Evolutionary conservation across 2,797 vertebrate species (phyloP).

Genomic region (Odontamblyopus rebecca): DNA sequence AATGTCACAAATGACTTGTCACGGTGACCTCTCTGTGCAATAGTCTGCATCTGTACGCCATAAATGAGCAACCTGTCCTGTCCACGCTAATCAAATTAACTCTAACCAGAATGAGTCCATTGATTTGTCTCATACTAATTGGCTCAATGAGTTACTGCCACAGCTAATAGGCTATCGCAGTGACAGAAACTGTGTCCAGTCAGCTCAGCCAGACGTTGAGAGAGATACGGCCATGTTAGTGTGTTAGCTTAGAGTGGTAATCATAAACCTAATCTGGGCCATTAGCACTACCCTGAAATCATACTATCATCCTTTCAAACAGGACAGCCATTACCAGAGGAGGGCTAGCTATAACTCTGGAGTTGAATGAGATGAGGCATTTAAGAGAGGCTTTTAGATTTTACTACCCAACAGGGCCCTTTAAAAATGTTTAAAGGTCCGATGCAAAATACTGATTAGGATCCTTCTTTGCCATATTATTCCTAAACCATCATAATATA

Average conservation of each 20-base stretch:
- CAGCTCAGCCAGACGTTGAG: not conserved
- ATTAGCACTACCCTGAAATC: constrained; percentile 56
- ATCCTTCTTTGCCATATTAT: not conserved
- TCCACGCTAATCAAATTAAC: not conserved
- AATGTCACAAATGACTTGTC: not conserved
- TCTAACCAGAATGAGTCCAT: constrained; percentile 3
- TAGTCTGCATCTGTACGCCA: not conserved
- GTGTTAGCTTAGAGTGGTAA: constrained; percentile 24
- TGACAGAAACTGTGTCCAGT: not conserved
- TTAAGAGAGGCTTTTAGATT: not conserved
- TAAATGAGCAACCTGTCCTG: not conserved
- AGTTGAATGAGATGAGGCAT: constrained; percentile 9
- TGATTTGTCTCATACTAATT: constrained; percentile 6
- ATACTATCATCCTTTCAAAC: constrained; percentile 34
- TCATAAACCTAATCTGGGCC: constrained; percentile 53
- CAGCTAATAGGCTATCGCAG: not conserved
- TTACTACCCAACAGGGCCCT: not conserved
- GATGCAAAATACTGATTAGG: not conserved
- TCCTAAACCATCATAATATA: no score
- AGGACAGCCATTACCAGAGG: constrained; percentile 39
- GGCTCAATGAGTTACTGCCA: constrained; percentile 3
- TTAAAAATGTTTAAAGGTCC: not conserved
- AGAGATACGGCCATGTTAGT: not conserved
- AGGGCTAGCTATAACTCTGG: constrained; percentile 19
- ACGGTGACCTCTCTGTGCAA: not conserved